These are phyloP conservation scores for Cephus cinctus DNA, from an alignment of 1,140 invertebrate species.

Conservation along the genomic window DNA sequence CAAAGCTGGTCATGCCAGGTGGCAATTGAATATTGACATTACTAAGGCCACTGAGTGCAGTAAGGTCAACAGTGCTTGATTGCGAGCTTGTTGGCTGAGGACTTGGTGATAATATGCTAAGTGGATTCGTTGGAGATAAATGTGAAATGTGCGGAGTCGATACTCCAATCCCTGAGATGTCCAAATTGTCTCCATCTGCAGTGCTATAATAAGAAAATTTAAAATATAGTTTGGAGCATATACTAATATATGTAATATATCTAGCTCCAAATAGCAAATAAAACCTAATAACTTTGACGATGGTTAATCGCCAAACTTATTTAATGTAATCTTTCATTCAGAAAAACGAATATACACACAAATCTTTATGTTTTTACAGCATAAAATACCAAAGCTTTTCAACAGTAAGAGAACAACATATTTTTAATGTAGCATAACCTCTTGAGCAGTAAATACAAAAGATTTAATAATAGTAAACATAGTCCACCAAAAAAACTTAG, in stretches of 20 bases:
- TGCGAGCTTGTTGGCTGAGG: conserved; percentile 37
- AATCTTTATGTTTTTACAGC: too few species aligned
- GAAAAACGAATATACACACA: too few species aligned
- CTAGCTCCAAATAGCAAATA: too few species aligned
- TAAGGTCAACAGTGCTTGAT: conserved; percentile 33
- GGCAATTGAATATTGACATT: conserved; percentile 40
- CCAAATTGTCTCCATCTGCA: conserved; percentile 29
- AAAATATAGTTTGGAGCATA: conserved; percentile 6
- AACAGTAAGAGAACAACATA: too few species aligned
- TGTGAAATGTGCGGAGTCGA: conserved; percentile 35
- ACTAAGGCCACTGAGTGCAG: conserved; percentile 40
- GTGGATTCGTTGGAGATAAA: conserved; percentile 28
- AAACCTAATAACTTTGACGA: too few species aligned
- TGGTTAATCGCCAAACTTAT: too few species aligned
- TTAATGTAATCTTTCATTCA: too few species aligned
- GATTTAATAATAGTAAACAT: too few species aligned
- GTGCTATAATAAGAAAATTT: conserved; percentile 19
- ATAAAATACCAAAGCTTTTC: too few species aligned
- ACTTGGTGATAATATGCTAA: conserved; percentile 29
- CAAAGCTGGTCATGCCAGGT: conserved; percentile 23
- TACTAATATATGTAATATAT: not conserved
- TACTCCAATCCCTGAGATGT: conserved; percentile 23
- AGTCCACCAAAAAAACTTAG: too few species aligned
- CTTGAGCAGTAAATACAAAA: too few species aligned
- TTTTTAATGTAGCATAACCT: too few species aligned